These are phyloP conservation scores for Apeira syringaria DNA, from an alignment of 2,888 invertebrate genomes.

Conservation along the genomic window DNA sequence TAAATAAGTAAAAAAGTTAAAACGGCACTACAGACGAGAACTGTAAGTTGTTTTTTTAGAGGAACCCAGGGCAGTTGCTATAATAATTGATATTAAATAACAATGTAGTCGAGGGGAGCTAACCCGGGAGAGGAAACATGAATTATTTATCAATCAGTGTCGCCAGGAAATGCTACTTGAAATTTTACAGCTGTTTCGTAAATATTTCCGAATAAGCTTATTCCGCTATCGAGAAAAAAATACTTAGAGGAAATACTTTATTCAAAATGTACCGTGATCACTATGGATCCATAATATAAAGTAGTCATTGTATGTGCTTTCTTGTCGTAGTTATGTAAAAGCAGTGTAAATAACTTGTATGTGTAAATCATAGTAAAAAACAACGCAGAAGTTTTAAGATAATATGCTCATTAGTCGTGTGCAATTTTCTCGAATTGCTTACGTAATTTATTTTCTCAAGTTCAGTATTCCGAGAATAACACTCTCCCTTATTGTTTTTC, in stretches of 20 bases:
- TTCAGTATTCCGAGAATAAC: conserved; percentile 34
- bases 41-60: too few relatives aligned
- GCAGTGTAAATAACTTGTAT: too few relatives aligned
- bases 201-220: too few relatives aligned
- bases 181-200: conserved; percentile 39
- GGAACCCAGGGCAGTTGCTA: conserved; percentile 33
- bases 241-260: too few relatives aligned
- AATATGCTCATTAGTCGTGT: background rate
- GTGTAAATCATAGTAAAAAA: too few relatives aligned
- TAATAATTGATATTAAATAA: conserved; percentile 66
- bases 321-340: too few relatives aligned
- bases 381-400: background rate
- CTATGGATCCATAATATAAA: too few relatives aligned
- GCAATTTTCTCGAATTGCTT: conserved; percentile 29
- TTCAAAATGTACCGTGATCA: too few relatives aligned
- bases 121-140: conserved; percentile 32
- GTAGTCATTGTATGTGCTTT: too few relatives aligned
- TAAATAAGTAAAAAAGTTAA: background rate
- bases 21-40: background rate
- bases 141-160: conserved; percentile 42
- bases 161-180: conserved; percentile 33
- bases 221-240: too few relatives aligned
- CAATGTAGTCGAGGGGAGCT: conserved; percentile 46
- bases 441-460: conserved; percentile 43
- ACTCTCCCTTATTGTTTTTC: conserved; percentile 44